Conservation (phyloP, 2,888 invertebrate genomes). For the Alentia gelatinosa region DNA sequence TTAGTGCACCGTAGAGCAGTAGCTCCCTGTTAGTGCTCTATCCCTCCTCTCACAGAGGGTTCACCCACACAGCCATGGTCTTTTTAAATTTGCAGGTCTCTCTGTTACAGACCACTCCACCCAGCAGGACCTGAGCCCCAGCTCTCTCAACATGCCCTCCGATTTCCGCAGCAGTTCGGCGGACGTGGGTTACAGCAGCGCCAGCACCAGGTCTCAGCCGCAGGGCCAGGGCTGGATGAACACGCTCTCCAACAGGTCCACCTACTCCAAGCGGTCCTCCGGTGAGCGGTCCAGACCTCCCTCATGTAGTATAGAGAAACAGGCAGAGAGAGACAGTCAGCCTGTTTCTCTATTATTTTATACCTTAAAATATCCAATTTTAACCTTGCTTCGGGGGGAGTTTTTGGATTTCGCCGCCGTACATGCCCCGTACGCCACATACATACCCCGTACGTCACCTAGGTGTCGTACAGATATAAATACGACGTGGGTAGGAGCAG, state of each 20-base stretch:
- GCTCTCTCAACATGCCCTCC: slow-evolving; percentile 36
- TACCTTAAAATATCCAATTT: too few species aligned
- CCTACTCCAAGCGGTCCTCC: slow-evolving; percentile 82
- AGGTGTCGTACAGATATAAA: too few species aligned
- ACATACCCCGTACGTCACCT: too few species aligned
- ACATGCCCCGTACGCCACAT: too few species aligned
- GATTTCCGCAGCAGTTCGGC: slow-evolving; percentile 33
- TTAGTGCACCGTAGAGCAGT: not conserved
- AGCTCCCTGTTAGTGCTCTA: not conserved
- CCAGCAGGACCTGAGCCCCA: slow-evolving; percentile 47
- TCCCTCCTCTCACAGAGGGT: not conserved
- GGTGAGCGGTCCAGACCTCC: too few species aligned
- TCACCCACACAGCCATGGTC: not conserved
- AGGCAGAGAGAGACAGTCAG: too few species aligned
- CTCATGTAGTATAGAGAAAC: not conserved
- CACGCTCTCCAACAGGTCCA: slow-evolving; percentile 90
- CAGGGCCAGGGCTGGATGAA: slow-evolving; percentile 93
- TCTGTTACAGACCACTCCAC: slow-evolving; percentile 41
- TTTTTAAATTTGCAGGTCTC: not conserved
- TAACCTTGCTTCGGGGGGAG: too few species aligned
- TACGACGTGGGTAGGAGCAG: too few species aligned
- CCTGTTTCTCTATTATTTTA: too few species aligned
- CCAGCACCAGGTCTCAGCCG: slow-evolving; percentile 58
- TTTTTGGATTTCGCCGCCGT: too few species aligned
- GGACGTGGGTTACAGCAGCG: slow-evolving; percentile 41